Conservation (phyloP, 2,797 vertebrate species). For the Phoeniculus purpureus region DNA sequence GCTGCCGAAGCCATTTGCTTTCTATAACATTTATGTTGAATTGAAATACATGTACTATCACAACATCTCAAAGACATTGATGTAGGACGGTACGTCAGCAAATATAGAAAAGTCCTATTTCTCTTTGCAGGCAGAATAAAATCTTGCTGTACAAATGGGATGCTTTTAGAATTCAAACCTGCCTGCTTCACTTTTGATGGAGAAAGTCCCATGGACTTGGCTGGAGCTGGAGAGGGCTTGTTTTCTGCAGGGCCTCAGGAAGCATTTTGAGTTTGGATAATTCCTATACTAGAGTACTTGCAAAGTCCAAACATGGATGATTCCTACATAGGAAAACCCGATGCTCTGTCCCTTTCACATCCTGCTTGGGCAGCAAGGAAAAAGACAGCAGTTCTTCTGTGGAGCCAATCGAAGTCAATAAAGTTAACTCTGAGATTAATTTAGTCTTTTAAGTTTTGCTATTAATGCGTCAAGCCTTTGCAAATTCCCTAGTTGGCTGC, state of each 20-base stretch:
- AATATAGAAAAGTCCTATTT: background rate
- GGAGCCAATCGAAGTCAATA: background rate
- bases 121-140: background rate
- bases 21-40: background rate
- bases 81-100: background rate
- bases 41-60: background rate
- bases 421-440: slow-evolving; percentile 1
- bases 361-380: background rate
- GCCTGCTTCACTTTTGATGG: background rate
- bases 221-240: background rate
- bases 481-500: background rate
- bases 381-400: too few relatives aligned
- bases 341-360: background rate
- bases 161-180: background rate
- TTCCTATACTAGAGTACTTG: background rate
- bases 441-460: background rate
- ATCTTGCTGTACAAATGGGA: background rate
- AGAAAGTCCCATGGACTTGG: background rate
- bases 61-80: background rate
- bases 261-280: background rate
- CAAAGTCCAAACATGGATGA: background rate
- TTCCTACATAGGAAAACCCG: background rate
- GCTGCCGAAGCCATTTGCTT: background rate
- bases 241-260: background rate
- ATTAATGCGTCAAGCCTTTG: background rate